Percentiles rank a stretch among this genome's conserved stretches.
phyloP scores from a whole-genome alignment of 2,797 vertebrate genomes.

The Scomberomorus guttatus region DNA sequence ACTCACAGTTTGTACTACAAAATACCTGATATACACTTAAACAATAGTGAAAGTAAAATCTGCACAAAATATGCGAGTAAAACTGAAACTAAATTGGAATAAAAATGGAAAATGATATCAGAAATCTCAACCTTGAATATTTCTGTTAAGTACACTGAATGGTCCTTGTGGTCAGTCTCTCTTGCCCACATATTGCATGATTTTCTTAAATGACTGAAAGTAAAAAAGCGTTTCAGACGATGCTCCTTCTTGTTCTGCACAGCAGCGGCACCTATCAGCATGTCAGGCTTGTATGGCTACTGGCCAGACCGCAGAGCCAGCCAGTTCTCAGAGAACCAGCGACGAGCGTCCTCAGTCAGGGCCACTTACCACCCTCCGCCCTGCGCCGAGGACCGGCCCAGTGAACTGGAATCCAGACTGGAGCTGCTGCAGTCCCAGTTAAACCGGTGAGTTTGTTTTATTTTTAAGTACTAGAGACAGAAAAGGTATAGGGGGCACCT shows the following conservation, averaged over 20 bases:
- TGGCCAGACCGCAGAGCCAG: conserved; percentile 87
- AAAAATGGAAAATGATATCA: neutral
- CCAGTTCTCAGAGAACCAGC: conserved; percentile 81
- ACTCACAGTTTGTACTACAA: neutral
- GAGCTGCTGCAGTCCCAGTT: conserved; percentile 95
- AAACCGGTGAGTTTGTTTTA: conserved; percentile 85
- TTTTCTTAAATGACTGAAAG: neutral
- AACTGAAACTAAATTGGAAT: neutral
- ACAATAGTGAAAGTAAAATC: conserved; percentile 5
- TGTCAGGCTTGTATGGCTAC: conserved; percentile 88
- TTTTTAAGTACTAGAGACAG: neutral
- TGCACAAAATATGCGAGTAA: neutral
- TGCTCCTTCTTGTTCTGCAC: neutral
- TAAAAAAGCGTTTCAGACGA: neutral
- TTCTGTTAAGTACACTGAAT: neutral
- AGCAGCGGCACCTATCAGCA: conserved; percentile 80
- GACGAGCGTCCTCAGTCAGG: conserved; percentile 81
- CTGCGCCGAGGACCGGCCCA: conserved; percentile 82
- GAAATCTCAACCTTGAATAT: neutral
- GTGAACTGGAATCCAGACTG: conserved; percentile 90
- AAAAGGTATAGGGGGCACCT: conserved; percentile 75
- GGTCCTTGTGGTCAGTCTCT: neutral
- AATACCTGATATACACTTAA: neutral
- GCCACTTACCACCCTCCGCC: conserved; percentile 71
- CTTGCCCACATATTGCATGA: neutral